Evolutionary conservation across 2,888 invertebrate species (phyloP).

Genomic region (Ephialtes manifestator): DNA sequence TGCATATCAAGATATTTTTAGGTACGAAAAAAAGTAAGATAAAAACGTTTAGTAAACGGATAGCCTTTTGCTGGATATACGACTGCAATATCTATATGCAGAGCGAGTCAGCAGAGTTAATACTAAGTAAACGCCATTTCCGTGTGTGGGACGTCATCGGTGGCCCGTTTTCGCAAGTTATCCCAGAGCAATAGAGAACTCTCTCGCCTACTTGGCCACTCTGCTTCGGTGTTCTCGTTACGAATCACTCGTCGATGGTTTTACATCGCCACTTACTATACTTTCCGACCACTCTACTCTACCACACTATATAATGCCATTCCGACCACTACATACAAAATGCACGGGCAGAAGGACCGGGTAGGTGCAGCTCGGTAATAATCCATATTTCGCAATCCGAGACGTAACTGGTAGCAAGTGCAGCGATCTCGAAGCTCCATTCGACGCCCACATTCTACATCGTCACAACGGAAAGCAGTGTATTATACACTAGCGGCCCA

Average conservation of each 20-base stretch:
- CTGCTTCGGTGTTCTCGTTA: conserved; percentile 22
- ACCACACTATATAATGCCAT: neutral
- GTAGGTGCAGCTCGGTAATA: conserved; percentile 26
- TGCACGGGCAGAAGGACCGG: neutral
- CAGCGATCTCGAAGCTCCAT: conserved; percentile 32
- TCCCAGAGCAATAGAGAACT: conserved; percentile 1
- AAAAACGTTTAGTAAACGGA: neutral
- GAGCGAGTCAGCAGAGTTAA: neutral
- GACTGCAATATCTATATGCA: neutral
- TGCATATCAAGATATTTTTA: too few species aligned
- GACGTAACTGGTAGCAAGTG: conserved; percentile 30
- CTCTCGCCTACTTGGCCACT: conserved; percentile 32
- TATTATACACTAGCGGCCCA: neutral
- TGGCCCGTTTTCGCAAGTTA: conserved; percentile 29
- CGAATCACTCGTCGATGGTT: conserved; percentile 30
- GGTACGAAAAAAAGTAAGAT: neutral
- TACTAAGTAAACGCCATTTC: neutral
- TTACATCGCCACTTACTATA: conserved; percentile 2
- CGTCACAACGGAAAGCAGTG: neutral
- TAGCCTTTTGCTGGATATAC: neutral
- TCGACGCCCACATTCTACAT: conserved; percentile 25
- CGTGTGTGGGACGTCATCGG: conserved; percentile 8
- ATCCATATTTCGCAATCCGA: conserved; percentile 20
- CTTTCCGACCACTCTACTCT: too few species aligned
- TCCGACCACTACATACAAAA: neutral